Base-by-base conservation (phyloP, 2,113 vertebrate species). In the Amazona vittata region DNA sequence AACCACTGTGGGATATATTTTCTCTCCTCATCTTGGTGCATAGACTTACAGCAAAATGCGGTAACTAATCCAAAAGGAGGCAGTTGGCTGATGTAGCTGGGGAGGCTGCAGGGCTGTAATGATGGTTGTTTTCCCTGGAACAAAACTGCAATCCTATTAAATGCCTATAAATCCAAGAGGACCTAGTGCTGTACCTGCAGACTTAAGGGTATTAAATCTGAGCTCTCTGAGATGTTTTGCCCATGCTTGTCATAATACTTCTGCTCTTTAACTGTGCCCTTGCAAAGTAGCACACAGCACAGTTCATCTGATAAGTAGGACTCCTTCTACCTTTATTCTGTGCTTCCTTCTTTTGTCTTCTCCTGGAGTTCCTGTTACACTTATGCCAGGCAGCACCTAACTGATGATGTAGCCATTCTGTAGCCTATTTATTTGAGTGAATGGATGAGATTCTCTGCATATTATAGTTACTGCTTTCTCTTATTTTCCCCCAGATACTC, bases 201-300 rank as follows among this genome's bases (percentile, higher is more conserved):
- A 69, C 46, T 31, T 60, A 12, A 33, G 44, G 62, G 17, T 89
- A 24, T 53, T 47, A 18, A 83, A 25, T 67, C 41, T 69, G 44
- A 49, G 24, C 43, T 79, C 39, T 68, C 44, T 0, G 0, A 83
- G 68, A 29, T 0, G 0, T 68, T 87, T 82, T 78, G 60, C 67
- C 64, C 37, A 15, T 47, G 26, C 37, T 67, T 84, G 29, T 73
- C 8, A 5, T 69, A 91, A 84, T 6, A 3, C 44, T 83, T 86
- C 67, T 93, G 31, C 50, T 87, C 22, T 70, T 57, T 65, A 53
- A 65, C 59, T 90, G 37, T 62, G 68, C 29, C 76, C 76, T 63
- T 93, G 50, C 24, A 29, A 69, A 73, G 44, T 41, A 41, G 31
- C 20, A 59, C n/a, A 15, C 8, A 11, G 16, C 63, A 44, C 60